These are phyloP conservation scores for Pachliopta kotzebuea DNA, from an alignment of 2,888 invertebrate genomes.

Conservation along the genomic window DNA sequence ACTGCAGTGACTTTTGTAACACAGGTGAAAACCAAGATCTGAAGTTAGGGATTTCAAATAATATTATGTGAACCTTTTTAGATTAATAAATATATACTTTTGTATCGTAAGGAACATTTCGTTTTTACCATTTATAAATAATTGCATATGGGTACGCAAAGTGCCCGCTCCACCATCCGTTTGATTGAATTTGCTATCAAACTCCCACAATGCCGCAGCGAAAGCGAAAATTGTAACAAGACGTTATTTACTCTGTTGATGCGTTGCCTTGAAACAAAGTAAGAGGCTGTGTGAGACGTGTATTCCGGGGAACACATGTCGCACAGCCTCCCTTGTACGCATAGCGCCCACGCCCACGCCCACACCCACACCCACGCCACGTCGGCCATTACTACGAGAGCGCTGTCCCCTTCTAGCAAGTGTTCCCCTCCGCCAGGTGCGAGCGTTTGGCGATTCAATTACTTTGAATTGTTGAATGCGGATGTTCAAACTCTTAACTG, in stretches of 20 bases:
- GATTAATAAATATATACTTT: no score
- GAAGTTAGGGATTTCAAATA: no score
- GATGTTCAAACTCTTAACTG: constrained; percentile 53
- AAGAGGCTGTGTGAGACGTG: constrained; percentile 45
- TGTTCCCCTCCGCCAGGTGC: constrained; percentile 47
- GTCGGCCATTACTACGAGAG: constrained; percentile 44
- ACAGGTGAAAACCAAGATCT: no score
- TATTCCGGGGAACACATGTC: constrained; percentile 50
- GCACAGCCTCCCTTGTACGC: constrained; percentile 40
- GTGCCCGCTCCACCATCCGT: constrained; percentile 27
- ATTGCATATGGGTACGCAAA: constrained; percentile 20
- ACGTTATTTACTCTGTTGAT: constrained; percentile 46
- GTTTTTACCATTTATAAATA: constrained; percentile 28
- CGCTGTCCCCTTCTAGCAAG: constrained; percentile 38
- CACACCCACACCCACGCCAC: constrained; percentile 39
- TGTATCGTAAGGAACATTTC: background rate
- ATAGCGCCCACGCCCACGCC: constrained; percentile 33
- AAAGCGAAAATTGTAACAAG: constrained; percentile 51
- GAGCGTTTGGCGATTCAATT: constrained; percentile 56
- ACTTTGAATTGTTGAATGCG: constrained; percentile 63
- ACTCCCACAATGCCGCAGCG: constrained; percentile 47
- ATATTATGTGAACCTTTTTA: no score
- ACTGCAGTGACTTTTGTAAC: no score
- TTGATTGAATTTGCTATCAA: constrained; percentile 64
- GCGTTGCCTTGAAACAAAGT: constrained; percentile 54